phyloP scores from a whole-genome alignment of 2,797 vertebrate species.

The Anabas testudineus region DNA sequence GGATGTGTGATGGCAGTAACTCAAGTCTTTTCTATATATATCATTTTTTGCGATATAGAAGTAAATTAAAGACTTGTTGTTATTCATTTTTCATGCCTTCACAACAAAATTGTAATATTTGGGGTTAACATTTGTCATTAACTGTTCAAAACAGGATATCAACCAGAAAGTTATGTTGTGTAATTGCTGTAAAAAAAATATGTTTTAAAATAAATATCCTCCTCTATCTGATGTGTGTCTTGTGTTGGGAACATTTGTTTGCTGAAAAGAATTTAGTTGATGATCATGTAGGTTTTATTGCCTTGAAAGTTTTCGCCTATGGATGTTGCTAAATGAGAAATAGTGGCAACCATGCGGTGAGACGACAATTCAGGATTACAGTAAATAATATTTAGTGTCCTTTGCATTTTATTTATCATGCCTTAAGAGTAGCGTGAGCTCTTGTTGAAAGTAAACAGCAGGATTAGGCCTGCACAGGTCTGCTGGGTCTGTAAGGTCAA shows the following conservation, averaged over 20 bases:
- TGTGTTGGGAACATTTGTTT: constrained; percentile 3
- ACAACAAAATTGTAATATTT: too few relatives aligned
- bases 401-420: constrained; percentile 19
- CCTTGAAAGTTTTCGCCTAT: constrained; percentile 24
- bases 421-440: constrained; percentile 24
- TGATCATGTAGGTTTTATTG: constrained; percentile 15
- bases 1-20: background rate
- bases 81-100: too few relatives aligned
- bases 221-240: background rate
- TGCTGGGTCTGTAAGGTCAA: constrained; percentile 44
- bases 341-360: background rate
- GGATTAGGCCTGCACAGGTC: constrained; percentile 53
- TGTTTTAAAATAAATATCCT: too few relatives aligned
- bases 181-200: too few relatives aligned
- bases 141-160: background rate
- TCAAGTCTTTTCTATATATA: background rate
- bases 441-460: constrained; percentile 55
- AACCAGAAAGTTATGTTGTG: too few relatives aligned
- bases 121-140: background rate
- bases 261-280: constrained; percentile 3
- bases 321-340: constrained; percentile 26
- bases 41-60: background rate
- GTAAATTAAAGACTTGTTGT: too few relatives aligned
- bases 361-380: background rate
- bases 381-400: background rate